These are phyloP conservation scores for Apotomis capreana DNA, from an alignment of 2,888 invertebrate species.

Conservation along the genomic window DNA sequence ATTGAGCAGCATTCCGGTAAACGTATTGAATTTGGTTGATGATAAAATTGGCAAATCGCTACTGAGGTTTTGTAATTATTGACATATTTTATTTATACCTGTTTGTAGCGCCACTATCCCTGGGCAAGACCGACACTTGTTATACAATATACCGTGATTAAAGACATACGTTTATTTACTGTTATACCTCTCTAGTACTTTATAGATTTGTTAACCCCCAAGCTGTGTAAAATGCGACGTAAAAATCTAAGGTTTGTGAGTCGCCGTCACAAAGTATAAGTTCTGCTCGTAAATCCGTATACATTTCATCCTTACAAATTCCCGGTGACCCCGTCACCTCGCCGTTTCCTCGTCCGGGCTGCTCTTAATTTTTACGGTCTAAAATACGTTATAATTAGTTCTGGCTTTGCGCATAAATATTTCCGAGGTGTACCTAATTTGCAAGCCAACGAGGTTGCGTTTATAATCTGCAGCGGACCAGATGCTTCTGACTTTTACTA, in stretches of 20 bases:
- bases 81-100: too few relatives aligned
- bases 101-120: too few relatives aligned
- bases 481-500: conserved; percentile 25
- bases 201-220: too few relatives aligned
- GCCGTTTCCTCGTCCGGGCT: not conserved
- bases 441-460: conserved; percentile 18
- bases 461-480: conserved; percentile 29
- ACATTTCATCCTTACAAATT: not conserved
- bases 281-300: not conserved
- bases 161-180: too few relatives aligned
- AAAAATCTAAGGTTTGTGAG: not conserved
- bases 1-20: too few relatives aligned
- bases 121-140: too few relatives aligned
- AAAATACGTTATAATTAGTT: conserved; percentile 27
- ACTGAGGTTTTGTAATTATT: too few relatives aligned
- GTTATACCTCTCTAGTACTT: too few relatives aligned
- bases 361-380: conserved; percentile 17
- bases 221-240: not conserved
- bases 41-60: too few relatives aligned
- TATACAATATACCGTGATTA: too few relatives aligned
- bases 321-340: not conserved
- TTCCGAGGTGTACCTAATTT: conserved; percentile 21
- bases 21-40: too few relatives aligned
- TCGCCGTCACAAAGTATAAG: not conserved
- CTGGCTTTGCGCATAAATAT: conserved; percentile 24